Conservation (phyloP, 1,140 invertebrate species). For the Samia ricini region DNA sequence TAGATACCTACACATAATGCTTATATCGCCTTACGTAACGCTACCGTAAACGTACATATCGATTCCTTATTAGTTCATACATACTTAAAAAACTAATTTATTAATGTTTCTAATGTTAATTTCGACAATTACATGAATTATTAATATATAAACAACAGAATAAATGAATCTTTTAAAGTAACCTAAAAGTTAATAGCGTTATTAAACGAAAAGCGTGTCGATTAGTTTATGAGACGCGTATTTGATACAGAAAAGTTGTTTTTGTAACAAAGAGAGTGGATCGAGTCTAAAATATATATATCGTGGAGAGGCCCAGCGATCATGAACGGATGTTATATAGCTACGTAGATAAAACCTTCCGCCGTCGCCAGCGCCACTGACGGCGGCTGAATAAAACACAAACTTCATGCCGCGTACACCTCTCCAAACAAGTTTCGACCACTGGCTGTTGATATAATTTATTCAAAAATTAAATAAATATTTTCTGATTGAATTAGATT, state of each 20-base stretch:
- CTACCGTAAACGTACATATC: constrained; percentile 44
- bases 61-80: constrained; percentile 39
- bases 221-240: constrained; percentile 40
- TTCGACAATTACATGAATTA: constrained; percentile 37
- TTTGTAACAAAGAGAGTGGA: constrained; percentile 59
- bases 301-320: constrained; percentile 69
- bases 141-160: constrained; percentile 31
- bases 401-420: constrained; percentile 68
- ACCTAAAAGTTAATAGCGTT: constrained; percentile 37
- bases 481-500: constrained; percentile 3
- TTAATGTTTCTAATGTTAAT: constrained; percentile 48
- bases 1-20: constrained; percentile 21
- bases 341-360: constrained; percentile 77
- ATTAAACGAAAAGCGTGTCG: constrained; percentile 51
- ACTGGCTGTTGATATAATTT: neutral
- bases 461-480: constrained; percentile 16
- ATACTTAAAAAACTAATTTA: constrained; percentile 40
- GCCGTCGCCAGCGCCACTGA: constrained; percentile 62
- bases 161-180: constrained; percentile 38
- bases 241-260: constrained; percentile 68
- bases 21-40: constrained; percentile 59
- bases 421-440: constrained; percentile 39
- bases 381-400: constrained; percentile 54
- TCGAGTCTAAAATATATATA: constrained; percentile 60
- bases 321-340: constrained; percentile 73